Base-by-base conservation (phyloP, 2,888 invertebrate genomes). In the Clostera curtula region DNA sequence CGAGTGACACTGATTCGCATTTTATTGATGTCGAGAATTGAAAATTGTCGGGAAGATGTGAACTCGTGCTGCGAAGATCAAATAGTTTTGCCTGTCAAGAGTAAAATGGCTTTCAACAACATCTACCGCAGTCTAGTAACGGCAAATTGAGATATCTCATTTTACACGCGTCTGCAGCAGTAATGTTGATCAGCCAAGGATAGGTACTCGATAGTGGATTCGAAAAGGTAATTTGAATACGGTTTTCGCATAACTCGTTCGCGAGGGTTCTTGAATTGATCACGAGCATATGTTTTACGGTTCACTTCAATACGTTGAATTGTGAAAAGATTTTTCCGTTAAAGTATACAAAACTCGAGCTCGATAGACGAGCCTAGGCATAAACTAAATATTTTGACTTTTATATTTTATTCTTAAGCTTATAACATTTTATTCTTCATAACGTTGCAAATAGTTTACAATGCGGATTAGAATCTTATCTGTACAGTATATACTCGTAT, bases 221-320 rank as follows among this genome's bases (percentile, higher is more conserved):
- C 25, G 32, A 24, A 28, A 23, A 53, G 33, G 35, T 44, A 44
- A 56, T 53, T 49, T 48, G 48, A 54, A 51, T 53, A 49, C 34
- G 31, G 32, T n/a, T n/a, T 38, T 41, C 29, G 26, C 32, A 43
- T 53, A 38, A 38, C 26, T 36, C 26, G 36, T 27, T 17, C 24
- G 15, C 24, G 22, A 24, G n/a, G n/a, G n/a, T n/a, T 29, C 28
- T 48, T 37, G 35, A 45, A 51, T 43, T 35, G 42, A 37, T 46
- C 29, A 28, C 18, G 21, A 21, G 17, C 24, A 19, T 25, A 29
- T 25, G 24, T 16, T 29, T 32, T 29, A 9, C 12, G 21, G 24
- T 23, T 24, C 19, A 26, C 24, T n/a, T n/a, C n/a, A n/a, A n/a
- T n/a, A n/a, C n/a, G n/a, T n/a, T n/a, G n/a, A n/a, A n/a, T n/a